Evolutionary conservation across 2,113 vertebrate genomes (phyloP), one percentile per base, ranked within the genome.

Genomic region (Phylloscopus whistleri): DNA sequence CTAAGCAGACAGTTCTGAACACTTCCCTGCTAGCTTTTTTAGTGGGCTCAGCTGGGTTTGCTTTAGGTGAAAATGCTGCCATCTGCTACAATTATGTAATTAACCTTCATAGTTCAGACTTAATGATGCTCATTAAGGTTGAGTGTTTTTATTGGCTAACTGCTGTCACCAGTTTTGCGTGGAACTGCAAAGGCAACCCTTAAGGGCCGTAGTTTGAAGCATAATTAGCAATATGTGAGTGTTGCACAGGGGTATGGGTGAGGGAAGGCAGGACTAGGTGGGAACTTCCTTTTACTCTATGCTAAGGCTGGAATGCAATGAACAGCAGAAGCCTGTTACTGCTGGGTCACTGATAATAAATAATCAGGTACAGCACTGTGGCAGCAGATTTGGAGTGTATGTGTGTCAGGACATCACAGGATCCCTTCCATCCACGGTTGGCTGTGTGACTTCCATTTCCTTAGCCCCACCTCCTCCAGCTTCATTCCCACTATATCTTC

Each of bases 51-150:
- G 86, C 83, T 93, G 88, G 72, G 76, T 94, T 93, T 94, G 93
- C 91, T 91, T 93, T 90, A 84, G 83, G 93, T 93, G 52, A 93
- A 95, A 87, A 81, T 46, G 73, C 64, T 75, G 35, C 84, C 89
- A 87, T 95, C 94, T 96, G 94, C 91, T 89, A 53, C 81, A 84
- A 90, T 91, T 95, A 87, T 28, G 48, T 78, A 84, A 92, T 95
- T 92, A 95, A 95, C 94, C 88, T 96, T 93, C 86, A 67, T 52
- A 81, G 95, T 84, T 91, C 72, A 95, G 76, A 37, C 44, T 93
- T 93, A 87, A 94, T 68, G 95, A 70, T 70, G 13, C 89, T 96
- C 33, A 84, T 95, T 93, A 93, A 75, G n/a, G 43, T 64, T 80
- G 76, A 91, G 59, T 77, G 76, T 33, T 95, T 94, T 89, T 84